Evolutionary conservation across 2,888 invertebrate species (phyloP), one percentile per base, ranked within the genome.

Genomic region (Acleris sparsana): DNA sequence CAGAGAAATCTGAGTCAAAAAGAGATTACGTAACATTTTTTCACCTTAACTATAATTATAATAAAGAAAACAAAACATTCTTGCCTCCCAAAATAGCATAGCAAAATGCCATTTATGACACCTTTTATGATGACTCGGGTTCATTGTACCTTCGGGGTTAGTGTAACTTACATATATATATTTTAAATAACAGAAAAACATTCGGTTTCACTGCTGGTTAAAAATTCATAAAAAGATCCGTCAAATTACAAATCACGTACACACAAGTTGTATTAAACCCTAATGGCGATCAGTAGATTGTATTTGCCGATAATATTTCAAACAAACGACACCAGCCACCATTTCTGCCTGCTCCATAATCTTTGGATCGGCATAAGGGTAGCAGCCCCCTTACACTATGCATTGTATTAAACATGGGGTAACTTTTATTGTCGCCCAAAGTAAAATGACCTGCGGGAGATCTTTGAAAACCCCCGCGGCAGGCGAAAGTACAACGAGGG

Each of bases 371-470:
- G 69, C 73, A 78, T 79, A 83, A 84, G 88, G 90, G 91, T 84
- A 84, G 76, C 81, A 83, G 84, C 88, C 91, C 90, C 88, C 85
- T 67, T 84, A 85, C 86, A 86, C 81, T 77, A 75, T 81, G 85
- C 86, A 88, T 89, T 91, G 88, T 91, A 83, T 86, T 86, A 82
- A 84, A 79, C 83, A 84, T 86, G 81, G 84, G 91, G 91, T 87
- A 82, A 90, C 85, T 87, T 91, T 91, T 88, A 91, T 84, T 86
- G 80, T 76, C 77, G 72, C 69, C 90, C 85, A 86, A 66, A 73
- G 61, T 73, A 77, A 56, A 60, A 22, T 71, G 87, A 82, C 58
- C 85, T 73, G 69, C 74, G 73, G 71, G 72, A 73, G 72, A 69
- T 75, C 79, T 85, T 89, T 85, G 73, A 82, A 76, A 78, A 64